A percentile compares a stretch with the other conserved stretches of the same genome.
These are phyloP conservation scores for Apamea anceps DNA, from an alignment of 2,888 invertebrate species.

Conservation along the genomic window DNA sequence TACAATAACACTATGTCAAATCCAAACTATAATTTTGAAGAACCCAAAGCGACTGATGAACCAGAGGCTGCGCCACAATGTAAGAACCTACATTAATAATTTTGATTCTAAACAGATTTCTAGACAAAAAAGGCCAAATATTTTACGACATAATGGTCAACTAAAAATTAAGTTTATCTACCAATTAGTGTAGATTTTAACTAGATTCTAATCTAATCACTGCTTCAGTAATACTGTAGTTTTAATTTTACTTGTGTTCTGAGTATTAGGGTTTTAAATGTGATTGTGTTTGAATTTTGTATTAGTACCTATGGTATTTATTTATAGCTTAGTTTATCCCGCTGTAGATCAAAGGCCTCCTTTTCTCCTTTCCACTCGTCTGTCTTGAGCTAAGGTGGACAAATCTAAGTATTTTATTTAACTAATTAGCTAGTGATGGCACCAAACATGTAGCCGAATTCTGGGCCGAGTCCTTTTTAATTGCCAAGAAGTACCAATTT, in stretches of 20 bases:
- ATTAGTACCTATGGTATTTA: background rate
- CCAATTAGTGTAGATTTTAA: constrained; percentile 37
- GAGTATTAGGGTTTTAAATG: background rate
- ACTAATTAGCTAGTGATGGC: background rate
- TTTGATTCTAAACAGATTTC: background rate
- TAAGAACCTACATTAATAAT: constrained; percentile 65
- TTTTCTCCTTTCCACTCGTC: background rate
- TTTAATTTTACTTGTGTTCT: background rate
- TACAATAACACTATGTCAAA: constrained; percentile 85
- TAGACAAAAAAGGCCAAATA: background rate
- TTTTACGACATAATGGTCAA: background rate
- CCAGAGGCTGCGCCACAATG: constrained; percentile 77
- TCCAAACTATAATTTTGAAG: constrained; percentile 83
- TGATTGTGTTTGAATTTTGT: background rate
- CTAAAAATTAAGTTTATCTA: constrained; percentile 43
- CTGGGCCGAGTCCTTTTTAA: background rate
- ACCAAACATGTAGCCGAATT: too few relatives aligned
- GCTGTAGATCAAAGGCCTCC: background rate
- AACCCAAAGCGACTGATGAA: constrained; percentile 79
- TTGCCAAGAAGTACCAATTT: background rate
- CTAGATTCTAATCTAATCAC: constrained; percentile 51
- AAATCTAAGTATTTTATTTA: background rate
- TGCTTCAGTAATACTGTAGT: constrained; percentile 35
- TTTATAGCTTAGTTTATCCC: background rate
- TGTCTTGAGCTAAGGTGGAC: background rate